Conservation (phyloP, 2,797 vertebrate genomes). For the Sparus aurata region DNA sequence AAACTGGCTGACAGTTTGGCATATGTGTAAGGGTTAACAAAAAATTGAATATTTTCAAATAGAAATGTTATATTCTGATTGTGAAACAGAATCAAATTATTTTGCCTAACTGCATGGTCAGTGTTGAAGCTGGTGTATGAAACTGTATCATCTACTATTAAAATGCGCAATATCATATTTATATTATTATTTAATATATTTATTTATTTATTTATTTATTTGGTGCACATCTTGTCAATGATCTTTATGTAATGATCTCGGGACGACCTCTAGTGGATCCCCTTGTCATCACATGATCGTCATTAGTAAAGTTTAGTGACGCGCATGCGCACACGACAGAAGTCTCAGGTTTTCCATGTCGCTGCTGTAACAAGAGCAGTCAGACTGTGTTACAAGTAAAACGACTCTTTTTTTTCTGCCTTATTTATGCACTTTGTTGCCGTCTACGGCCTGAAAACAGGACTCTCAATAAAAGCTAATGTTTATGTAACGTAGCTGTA, state of each 20-base stretch:
- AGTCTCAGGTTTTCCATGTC: background rate
- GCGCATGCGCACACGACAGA: background rate
- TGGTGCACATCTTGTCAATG: too few species aligned
- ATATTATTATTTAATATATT: background rate
- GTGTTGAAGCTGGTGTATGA: too few species aligned
- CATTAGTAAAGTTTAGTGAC: background rate
- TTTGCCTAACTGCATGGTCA: background rate
- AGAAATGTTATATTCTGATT: background rate
- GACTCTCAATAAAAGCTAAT: rapidly evolving
- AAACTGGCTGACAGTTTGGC: background rate
- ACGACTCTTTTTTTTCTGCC: background rate
- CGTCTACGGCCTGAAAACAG: rapidly evolving
- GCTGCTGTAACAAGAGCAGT: conserved; percentile 1
- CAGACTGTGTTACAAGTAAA: background rate
- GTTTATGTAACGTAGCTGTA: background rate
- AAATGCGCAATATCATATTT: background rate
- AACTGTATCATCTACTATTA: background rate
- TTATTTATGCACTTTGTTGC: background rate
- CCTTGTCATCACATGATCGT: background rate
- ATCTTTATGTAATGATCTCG: conserved; percentile 3
- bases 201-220: too few species aligned
- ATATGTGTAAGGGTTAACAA: background rate
- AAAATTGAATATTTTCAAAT: background rate
- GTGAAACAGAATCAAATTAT: background rate
- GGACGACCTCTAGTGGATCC: conserved; percentile 58